Conservation (phyloP, 2,113 vertebrate genomes). For the Colius striatus region DNA sequence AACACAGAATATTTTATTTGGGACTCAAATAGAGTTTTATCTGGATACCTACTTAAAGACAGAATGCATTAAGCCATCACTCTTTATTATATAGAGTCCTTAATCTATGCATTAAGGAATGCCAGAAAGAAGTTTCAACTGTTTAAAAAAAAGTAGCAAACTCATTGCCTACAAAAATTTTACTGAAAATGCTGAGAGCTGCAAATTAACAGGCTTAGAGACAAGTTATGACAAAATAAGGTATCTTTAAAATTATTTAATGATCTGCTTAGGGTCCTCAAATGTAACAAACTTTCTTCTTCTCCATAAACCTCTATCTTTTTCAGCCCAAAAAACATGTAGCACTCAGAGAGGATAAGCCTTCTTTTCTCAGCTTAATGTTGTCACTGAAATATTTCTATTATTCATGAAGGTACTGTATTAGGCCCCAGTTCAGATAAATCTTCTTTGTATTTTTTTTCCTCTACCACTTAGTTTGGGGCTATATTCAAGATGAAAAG, state of each 20-base stretch:
- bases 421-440: not conserved
- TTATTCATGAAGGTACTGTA: not conserved
- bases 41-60: not conserved
- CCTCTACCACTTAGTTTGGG: not conserved
- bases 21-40: not conserved
- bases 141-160: not conserved
- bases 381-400: not conserved
- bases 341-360: not conserved
- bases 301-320: not conserved
- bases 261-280: not conserved
- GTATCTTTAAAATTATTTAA: not conserved
- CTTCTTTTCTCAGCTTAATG: not conserved
- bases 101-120: not conserved
- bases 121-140: not conserved
- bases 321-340: not conserved
- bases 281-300: not conserved
- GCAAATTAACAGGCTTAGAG: not conserved
- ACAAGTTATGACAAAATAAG: not conserved
- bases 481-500: not conserved
- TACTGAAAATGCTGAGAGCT: not conserved
- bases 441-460: not conserved
- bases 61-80: not conserved
- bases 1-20: not conserved
- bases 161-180: not conserved
- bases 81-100: not conserved